phyloP scores from a whole-genome alignment of 2,113 vertebrate species.

The Pluvianellus socialis region DNA sequence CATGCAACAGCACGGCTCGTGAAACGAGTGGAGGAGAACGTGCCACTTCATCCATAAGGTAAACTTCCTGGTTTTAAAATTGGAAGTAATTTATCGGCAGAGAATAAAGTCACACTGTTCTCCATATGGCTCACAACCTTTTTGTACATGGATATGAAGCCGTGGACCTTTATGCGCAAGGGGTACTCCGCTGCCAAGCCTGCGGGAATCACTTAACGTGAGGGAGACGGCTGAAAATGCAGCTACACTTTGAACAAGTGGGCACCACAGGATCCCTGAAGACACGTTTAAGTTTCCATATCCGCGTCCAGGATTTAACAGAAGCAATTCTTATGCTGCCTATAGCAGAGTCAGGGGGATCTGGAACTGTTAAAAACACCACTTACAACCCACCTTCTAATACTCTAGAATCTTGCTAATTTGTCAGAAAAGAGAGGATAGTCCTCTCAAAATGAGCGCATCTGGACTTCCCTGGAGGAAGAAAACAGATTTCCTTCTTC shows the following conservation, averaged over 20 bases:
- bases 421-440: not conserved
- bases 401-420: not conserved
- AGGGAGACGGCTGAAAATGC: not conserved
- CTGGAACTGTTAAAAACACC: not conserved
- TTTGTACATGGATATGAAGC: not conserved
- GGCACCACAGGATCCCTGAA: too few species aligned
- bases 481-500: not conserved
- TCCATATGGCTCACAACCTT: not conserved
- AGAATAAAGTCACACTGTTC: not conserved
- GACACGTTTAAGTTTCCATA: not conserved
- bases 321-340: not conserved
- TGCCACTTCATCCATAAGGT: not conserved
- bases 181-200: not conserved
- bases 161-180: not conserved
- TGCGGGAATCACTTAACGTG: not conserved
- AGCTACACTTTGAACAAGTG: not conserved
- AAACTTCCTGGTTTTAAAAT: not conserved
- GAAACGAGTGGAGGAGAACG: not conserved
- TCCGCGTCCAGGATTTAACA: not conserved
- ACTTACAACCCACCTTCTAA: not conserved
- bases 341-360: not conserved
- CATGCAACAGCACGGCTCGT: rapidly evolving
- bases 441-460: not conserved
- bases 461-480: not conserved
- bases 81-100: not conserved